These are phyloP conservation scores for Campopleginae sp. DNA, from an alignment of 2,888 invertebrate genomes.

Conservation along the genomic window DNA sequence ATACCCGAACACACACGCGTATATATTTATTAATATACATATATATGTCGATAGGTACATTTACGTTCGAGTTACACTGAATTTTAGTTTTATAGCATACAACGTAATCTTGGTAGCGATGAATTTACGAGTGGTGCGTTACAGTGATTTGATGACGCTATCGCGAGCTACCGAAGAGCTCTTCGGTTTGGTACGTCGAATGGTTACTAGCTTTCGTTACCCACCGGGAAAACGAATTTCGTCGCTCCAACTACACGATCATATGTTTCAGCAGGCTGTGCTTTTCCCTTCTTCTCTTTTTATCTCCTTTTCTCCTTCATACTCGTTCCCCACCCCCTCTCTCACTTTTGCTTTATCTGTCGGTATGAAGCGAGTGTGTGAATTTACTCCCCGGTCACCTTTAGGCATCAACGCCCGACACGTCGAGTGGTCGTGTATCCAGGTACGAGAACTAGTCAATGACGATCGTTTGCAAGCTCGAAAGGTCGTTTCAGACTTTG, in stretches of 20 bases:
- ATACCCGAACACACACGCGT: neutral
- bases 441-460: slow-evolving; percentile 60
- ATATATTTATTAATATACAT: neutral
- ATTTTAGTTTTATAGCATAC: slow-evolving; percentile 75
- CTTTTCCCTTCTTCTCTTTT: slow-evolving; percentile 31
- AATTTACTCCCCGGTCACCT: slow-evolving; percentile 31
- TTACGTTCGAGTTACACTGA: slow-evolving; percentile 67
- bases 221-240: slow-evolving; percentile 65
- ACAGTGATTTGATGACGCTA: slow-evolving; percentile 75
- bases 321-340: slow-evolving; percentile 24
- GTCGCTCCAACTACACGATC: slow-evolving; percentile 47
- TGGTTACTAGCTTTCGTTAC: slow-evolving; percentile 52
- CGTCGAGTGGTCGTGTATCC: slow-evolving; percentile 55
- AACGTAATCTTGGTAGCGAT: slow-evolving; percentile 75
- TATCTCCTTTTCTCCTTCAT: slow-evolving; percentile 35
- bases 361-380: slow-evolving; percentile 6
- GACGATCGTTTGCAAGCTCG: slow-evolving; percentile 65
- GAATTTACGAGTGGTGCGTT: slow-evolving; percentile 76
- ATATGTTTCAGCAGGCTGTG: slow-evolving; percentile 47
- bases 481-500: slow-evolving; percentile 64
- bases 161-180: slow-evolving; percentile 68
- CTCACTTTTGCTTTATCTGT: slow-evolving; percentile 28
- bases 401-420: slow-evolving; percentile 21
- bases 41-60: neutral
- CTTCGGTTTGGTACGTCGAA: slow-evolving; percentile 63